Evolutionary conservation across 1,140 invertebrate genomes (phyloP), one percentile per base, ranked within the genome.

Genomic region (Drosophila equinoxialis): DNA sequence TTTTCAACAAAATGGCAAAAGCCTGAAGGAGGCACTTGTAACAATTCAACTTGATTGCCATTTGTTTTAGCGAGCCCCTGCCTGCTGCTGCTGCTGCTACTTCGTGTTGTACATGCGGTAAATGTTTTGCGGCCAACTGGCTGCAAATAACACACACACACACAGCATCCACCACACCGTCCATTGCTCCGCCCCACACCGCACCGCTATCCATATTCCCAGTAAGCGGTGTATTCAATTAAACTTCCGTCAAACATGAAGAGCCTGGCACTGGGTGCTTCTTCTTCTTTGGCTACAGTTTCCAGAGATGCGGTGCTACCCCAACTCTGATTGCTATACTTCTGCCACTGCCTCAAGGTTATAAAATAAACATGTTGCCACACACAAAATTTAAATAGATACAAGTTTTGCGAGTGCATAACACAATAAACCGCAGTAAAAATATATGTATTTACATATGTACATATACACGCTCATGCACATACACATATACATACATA

Each of bases 331-430:
- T 23, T 3, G 14, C 39, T 55, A 26, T 55, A 26, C 59, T 57
- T 6, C 48, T 41, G 67, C 61, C 48, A 64, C 64, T 79, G 84
- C 90, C 89, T 89, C 68, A 68, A 76, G 84, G 89, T 84, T 91
- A 91, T 91, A 91, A 91, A 91, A 91, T 80, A 91, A 91, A 91
- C 89, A 91, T 91, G 89, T 91, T 91, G 89, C 89, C 84, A 81
- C 81, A 82, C 87, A 87, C 81, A 90, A 90, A 90, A 90, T 90
- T 90, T 90, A 90, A 90, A 90, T 91, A 91, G 89, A 90, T 86
- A 91, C 89, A 90, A 90, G 83, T 91, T 90, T 68, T 75, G 68
- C 71, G 74, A 90, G 78, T 75, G 84, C 81, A 91, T 77, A 91
- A 85, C 89, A 90, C 87, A 83, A 86, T 76, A 80, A 90, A 77